Conservation (phyloP, 2,113 vertebrate genomes). For the Ginglymostoma cirratum region DNA sequence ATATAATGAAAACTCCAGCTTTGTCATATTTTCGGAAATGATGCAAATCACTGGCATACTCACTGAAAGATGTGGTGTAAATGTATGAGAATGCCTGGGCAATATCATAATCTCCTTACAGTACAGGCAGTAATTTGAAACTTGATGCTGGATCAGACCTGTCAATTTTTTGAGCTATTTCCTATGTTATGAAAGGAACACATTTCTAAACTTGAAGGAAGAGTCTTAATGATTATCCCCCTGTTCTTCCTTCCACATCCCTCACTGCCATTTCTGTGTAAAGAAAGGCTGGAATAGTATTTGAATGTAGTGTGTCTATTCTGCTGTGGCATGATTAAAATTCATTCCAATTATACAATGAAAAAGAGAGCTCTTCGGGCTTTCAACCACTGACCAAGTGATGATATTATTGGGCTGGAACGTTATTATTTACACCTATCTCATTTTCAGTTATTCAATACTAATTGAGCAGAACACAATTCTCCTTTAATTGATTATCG, state of each 20-base stretch:
- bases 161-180: neutral
- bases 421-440: neutral
- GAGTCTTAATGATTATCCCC: neutral
- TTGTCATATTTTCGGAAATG: slow-evolving; percentile 10
- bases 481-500: neutral
- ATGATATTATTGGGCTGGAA: neutral
- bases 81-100: neutral
- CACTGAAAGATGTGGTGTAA: neutral
- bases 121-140: neutral
- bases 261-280: neutral
- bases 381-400: neutral
- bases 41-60: neutral
- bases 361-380: neutral
- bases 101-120: neutral
- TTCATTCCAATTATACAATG: neutral
- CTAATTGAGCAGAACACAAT: neutral
- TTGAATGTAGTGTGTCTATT: neutral
- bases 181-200: neutral
- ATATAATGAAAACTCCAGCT: neutral
- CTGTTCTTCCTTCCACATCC: neutral
- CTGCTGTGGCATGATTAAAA: neutral
- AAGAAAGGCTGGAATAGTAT: neutral
- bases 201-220: neutral
- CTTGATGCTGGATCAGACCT: neutral
- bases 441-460: neutral